Conservation (phyloP, 2,888 invertebrate species). For the Dicranocentrus wangi region DNA sequence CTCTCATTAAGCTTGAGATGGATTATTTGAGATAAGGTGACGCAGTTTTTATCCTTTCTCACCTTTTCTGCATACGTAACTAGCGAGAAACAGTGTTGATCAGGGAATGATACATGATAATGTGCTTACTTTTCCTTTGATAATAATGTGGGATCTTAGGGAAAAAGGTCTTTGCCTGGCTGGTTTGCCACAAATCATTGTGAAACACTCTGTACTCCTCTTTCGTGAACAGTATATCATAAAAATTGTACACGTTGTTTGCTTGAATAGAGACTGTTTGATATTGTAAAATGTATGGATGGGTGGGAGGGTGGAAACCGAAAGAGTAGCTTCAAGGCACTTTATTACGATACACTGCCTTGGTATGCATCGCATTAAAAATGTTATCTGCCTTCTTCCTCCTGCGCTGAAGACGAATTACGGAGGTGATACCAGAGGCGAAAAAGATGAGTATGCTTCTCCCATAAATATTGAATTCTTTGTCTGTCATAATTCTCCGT, state of each 20-base stretch:
- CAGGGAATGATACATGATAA: constrained; percentile 9
- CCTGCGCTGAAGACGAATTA: constrained; percentile 27
- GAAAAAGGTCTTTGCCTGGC: constrained; percentile 32
- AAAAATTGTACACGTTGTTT: constrained; percentile 37
- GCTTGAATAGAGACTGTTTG: constrained; percentile 45
- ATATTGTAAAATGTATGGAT: background rate
- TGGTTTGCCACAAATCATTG: constrained; percentile 44
- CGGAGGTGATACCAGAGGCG: constrained; percentile 35
- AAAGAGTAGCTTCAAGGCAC: constrained; percentile 55
- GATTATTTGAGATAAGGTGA: constrained; percentile 60
- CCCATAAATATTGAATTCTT: constrained; percentile 52
- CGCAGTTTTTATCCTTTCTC: constrained; percentile 58
- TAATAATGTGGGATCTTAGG: constrained; percentile 13
- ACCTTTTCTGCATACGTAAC: constrained; percentile 49
- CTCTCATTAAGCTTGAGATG: constrained; percentile 57
- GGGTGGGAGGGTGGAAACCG: constrained; percentile 56
- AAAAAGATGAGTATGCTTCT: constrained; percentile 39
- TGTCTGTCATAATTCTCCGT: constrained; percentile 40
- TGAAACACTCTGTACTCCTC: background rate
- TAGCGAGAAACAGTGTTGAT: background rate
- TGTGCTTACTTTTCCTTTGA: constrained; percentile 19
- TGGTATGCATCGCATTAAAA: too few species aligned
- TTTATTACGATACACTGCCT: too few species aligned
- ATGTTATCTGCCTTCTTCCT: background rate
- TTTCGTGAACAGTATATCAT: constrained; percentile 55